A percentile compares a stretch with the other conserved stretches of the same genome.
Conservation (phyloP, 2,797 vertebrate species). For the Phataginus tricuspis region DNA sequence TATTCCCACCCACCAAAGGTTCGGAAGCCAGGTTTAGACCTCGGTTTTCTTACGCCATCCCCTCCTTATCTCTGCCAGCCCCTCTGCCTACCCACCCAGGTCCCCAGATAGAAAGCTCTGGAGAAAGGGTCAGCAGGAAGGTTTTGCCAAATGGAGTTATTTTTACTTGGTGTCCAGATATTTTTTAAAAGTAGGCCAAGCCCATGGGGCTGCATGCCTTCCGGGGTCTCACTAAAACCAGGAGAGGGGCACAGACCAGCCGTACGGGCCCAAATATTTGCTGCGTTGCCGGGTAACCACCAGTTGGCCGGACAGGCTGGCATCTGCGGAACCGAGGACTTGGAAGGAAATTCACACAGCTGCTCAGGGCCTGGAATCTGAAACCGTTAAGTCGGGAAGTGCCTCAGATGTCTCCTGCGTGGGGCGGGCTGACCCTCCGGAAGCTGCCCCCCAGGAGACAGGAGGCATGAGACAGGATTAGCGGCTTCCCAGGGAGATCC, state of each 20-base stretch:
- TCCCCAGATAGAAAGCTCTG: conserved; percentile 17
- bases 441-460: not conserved
- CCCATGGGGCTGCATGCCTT: conserved; percentile 69
- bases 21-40: not conserved
- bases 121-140: not conserved
- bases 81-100: not conserved
- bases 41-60: not conserved
- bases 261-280: conserved; percentile 84
- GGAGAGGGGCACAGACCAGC: conserved; percentile 72
- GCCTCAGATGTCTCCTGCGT: not conserved
- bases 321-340: conserved; percentile 75
- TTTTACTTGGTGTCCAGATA: conserved; percentile 76
- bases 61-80: not conserved
- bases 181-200: conserved; percentile 77
- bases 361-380: conserved; percentile 56
- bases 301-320: conserved; percentile 71
- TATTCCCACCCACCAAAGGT: not conserved
- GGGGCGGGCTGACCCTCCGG: not conserved
- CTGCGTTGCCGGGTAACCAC: conserved; percentile 82
- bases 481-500: conserved; percentile 36
- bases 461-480: conserved; percentile 31
- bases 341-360: conserved; percentile 76
- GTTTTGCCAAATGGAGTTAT: conserved; percentile 65
- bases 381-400: not conserved
- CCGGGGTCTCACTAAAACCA: conserved; percentile 78